Evolutionary conservation across 1,140 invertebrate species (phyloP).

Genomic region (honey bee (Apis mellifera)): Amel_HAv3.1 CM009935.2:3432501-3433000

Average conservation of each 20-base stretch:
- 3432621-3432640: constrained; percentile 11
- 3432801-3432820: too few species aligned
- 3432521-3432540: constrained; percentile 34
- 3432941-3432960: constrained; percentile 45
- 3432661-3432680: constrained; percentile 44
- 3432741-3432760: too few species aligned
- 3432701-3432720: too few species aligned
- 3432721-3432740: too few species aligned
- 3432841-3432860: background rate
- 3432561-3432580: constrained; percentile 31
- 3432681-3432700: background rate
- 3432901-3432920: constrained; percentile 22
- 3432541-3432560: constrained; percentile 25
- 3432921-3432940: constrained; percentile 48
- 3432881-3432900: constrained; percentile 1
- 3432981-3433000: constrained; percentile 20
- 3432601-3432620: constrained; percentile 58
- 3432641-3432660: background rate
- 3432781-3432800: too few species aligned
- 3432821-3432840: too few species aligned
- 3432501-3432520: constrained; percentile 50
- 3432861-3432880: background rate
- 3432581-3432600: constrained; percentile 44
- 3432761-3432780: too few species aligned
- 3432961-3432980: constrained; percentile 49